phyloP scores from a whole-genome alignment of 2,888 invertebrate genomes.

The Aphidoletes aphidimyza region DNA sequence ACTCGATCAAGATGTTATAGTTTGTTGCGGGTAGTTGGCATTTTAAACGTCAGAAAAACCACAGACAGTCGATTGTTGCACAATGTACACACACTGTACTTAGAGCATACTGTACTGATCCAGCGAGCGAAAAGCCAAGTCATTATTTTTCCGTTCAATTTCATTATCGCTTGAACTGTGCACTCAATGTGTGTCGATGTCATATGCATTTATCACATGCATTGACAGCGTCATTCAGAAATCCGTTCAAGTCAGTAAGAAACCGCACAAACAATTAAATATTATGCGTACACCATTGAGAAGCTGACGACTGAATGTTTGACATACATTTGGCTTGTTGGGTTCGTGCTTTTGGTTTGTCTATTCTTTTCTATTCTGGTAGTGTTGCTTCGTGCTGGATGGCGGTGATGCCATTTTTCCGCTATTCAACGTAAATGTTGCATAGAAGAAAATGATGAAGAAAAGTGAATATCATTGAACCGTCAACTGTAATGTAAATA shows the following conservation, averaged over 20 bases:
- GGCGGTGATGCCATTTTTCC: neutral
- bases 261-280: slow-evolving; percentile 44
- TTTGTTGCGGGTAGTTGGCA: no score
- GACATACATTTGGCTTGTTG: no score
- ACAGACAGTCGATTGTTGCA: neutral
- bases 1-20: no score
- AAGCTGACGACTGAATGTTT: neutral
- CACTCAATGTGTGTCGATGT: slow-evolving; percentile 23
- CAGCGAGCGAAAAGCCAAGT: neutral
- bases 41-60: no score
- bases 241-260: neutral
- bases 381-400: neutral
- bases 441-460: neutral
- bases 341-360: no score
- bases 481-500: slow-evolving; percentile 5
- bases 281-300: neutral
- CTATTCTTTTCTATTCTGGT: neutral
- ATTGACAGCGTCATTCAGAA: slow-evolving; percentile 38
- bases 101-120: neutral
- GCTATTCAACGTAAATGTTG: slow-evolving; percentile 11
- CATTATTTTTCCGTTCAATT: slow-evolving; percentile 32
- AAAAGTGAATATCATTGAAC: slow-evolving; percentile 7
- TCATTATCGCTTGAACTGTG: slow-evolving; percentile 33
- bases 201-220: slow-evolving; percentile 39
- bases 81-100: no score